Percentiles rank a stretch among this genome's conserved stretches.
Conservation (phyloP, 1,140 invertebrate species). For the Bombyx mandarina region DNA sequence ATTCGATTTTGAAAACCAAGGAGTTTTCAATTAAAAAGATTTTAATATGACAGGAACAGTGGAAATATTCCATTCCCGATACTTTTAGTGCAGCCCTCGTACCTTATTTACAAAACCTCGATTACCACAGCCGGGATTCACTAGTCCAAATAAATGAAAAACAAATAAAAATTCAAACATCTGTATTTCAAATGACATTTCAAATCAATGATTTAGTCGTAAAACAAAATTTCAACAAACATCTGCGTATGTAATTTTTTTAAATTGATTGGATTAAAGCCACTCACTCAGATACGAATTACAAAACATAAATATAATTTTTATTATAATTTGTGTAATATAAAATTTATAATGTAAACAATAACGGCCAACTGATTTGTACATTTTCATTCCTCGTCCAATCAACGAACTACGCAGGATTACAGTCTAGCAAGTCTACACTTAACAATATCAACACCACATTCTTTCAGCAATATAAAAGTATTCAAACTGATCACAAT, state of each 20-base stretch:
- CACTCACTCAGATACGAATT: constrained; percentile 31
- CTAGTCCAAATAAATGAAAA: constrained; percentile 10
- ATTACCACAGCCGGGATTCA: too few species aligned
- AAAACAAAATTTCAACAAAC: constrained; percentile 68
- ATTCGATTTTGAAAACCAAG: too few species aligned
- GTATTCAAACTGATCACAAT: constrained; percentile 71
- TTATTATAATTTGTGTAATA: constrained; percentile 26
- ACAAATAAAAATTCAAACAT: constrained; percentile 61
- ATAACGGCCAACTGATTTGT: constrained; percentile 29
- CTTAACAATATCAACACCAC: constrained; percentile 64
- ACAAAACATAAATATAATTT: constrained; percentile 30
- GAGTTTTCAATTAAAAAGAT: too few species aligned
- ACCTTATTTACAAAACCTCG: too few species aligned
- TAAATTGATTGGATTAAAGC: constrained; percentile 62
- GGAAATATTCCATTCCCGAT: too few species aligned
- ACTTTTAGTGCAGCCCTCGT: too few species aligned
- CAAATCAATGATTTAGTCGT: constrained; percentile 65
- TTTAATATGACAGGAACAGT: too few species aligned
- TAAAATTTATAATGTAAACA: constrained; percentile 37
- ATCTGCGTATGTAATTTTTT: constrained; percentile 47
- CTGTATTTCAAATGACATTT: constrained; percentile 64
- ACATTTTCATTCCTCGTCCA: constrained; percentile 43
- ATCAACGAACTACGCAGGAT: constrained; percentile 56
- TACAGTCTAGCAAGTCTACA: constrained; percentile 66
- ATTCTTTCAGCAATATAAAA: constrained; percentile 67